Conservation (phyloP, 2,797 vertebrate genomes). For the Myotis myotis region DNA sequence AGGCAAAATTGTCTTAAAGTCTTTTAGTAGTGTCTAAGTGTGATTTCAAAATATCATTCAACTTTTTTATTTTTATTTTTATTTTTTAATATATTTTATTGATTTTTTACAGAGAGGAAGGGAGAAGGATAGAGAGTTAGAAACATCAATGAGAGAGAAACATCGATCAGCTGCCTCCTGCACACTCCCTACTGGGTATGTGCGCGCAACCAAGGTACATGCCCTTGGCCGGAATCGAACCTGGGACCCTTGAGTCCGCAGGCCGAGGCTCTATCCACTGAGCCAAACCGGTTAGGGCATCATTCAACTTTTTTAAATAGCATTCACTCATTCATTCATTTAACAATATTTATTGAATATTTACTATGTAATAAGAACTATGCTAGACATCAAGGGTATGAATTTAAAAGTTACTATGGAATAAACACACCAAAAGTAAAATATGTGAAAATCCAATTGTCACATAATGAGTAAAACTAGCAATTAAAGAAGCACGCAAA, state of each 20-base stretch:
- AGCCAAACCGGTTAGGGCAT: no score
- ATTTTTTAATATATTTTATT: no score
- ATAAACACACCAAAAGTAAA: neutral
- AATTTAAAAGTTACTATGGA: neutral
- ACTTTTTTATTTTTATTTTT: no score
- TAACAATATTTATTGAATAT: neutral
- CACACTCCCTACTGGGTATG: no score
- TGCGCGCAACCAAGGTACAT: no score
- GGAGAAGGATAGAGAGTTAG: no score
- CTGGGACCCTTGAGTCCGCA: no score
- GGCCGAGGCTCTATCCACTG: no score
- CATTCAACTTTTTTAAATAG: neutral
- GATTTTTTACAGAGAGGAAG: no score
- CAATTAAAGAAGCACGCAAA: neutral
- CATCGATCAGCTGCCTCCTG: no score
- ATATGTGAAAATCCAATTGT: neutral
- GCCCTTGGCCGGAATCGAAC: no score
- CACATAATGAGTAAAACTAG: neutral
- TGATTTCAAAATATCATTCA: slow-evolving; percentile 6
- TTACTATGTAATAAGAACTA: neutral
- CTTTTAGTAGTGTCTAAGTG: neutral
- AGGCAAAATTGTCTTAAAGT: neutral
- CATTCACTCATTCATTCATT: neutral
- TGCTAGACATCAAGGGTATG: neutral
- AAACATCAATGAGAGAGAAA: no score